Base-by-base conservation (phyloP, 2,113 vertebrate species). In the Lates calcarifer region DNA sequence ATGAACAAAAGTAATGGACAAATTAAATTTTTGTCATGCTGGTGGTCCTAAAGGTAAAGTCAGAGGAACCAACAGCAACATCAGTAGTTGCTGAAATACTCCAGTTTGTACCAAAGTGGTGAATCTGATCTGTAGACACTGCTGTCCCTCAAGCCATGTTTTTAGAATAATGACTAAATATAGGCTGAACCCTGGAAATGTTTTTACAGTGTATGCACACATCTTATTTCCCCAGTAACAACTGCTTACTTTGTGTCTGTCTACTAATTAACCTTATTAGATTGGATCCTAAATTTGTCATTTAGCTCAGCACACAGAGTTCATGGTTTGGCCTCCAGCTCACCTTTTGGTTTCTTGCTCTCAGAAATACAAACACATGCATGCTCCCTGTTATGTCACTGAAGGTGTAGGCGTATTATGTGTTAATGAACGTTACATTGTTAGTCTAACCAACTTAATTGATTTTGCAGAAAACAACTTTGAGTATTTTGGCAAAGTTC, bases 181-280 rank as follows among this genome's bases (percentile, higher is more conserved):
- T 10, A 41, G 18, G 11, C 3, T 58, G 35, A 26, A 20, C 26
- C 37, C 20, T 28, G 51, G n/a, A 26, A 26, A 55, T 26, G n/a
- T 55, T n/a, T 55, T 55, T 55, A 26, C 4, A 55, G 51, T 55
- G 51, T 13, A 12, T n/a, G 26, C n/a, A 55, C 51, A 55, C n/a
- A 6, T 55, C 51, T 55, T 10, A 43, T 31, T 72, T 58, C 39
- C 20, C 4, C 39, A 61, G 18, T 31, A 45, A 72, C 26, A 58
- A 57, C 35, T 22, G 24, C 26, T 10, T 15, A 14, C 69, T 45
- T 45, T 72, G 69, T 43, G 26, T 45, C 69, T 31, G 29, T n/a
- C 26, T n/a, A 72, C 26, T n/a, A 20, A 41, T 14, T 70, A 51
- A 37, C 35, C 33, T 56, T 56, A 56, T 70, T 57, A 41, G 51